Percentiles rank a stretch among this genome's conserved stretches.
phyloP scores from a whole-genome alignment of 2,113 vertebrate genomes.

The Oncorhynchus masou region DNA sequence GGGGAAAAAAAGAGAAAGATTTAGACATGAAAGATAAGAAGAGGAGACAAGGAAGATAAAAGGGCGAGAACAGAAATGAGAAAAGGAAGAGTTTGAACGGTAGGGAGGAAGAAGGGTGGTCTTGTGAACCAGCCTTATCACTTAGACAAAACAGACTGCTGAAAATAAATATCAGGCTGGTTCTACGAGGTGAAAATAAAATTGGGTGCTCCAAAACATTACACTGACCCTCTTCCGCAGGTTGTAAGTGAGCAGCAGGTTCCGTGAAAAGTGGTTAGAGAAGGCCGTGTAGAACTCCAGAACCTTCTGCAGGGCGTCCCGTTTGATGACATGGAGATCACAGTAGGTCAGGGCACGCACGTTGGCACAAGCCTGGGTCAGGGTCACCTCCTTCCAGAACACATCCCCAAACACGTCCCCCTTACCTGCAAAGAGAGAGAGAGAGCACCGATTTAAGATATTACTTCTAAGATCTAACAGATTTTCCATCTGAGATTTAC shows the following conservation, averaged over 20 bases:
- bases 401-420: constrained; percentile 98
- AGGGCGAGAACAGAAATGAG: too few species aligned
- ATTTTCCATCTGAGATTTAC: too few species aligned
- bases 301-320: constrained; percentile 96
- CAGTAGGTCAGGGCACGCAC: constrained; percentile 97
- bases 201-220: background rate
- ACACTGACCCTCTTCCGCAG: constrained; percentile 89
- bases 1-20: too few species aligned
- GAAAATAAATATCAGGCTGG: background rate
- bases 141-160: background rate
- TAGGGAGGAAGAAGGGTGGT: too few species aligned
- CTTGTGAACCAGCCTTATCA: background rate
- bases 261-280: constrained; percentile 97
- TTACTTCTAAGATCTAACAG: too few species aligned
- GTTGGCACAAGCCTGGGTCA: constrained; percentile 95
- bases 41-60: too few species aligned
- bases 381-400: constrained; percentile 97
- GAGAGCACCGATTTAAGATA: too few species aligned
- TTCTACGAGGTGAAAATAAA: background rate
- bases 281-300: constrained; percentile 98
- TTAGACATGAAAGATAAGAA: too few species aligned
- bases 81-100: too few species aligned
- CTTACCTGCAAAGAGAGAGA: constrained; percentile 80
- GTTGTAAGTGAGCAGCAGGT: constrained; percentile 97
- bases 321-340: constrained; percentile 96